Evolutionary conservation across 2,113 vertebrate genomes (phyloP).

Genomic region (Rhagologus leucostigma): DNA sequence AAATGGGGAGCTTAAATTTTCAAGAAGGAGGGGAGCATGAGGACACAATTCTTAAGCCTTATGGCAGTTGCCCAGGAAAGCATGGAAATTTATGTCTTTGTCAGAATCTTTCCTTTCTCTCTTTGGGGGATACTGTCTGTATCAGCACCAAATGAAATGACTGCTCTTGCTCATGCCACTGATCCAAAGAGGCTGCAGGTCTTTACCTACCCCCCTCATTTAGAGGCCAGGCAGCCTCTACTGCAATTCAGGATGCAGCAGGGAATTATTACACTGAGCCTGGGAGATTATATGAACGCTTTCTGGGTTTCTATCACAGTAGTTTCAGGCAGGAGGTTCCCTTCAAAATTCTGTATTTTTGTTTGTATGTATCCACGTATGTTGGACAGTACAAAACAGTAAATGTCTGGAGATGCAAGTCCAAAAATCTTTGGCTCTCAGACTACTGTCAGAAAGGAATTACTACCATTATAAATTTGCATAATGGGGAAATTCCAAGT

Average conservation of each 20-base stretch:
- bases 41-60: background rate
- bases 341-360: background rate
- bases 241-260: background rate
- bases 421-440: background rate
- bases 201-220: background rate
- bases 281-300: background rate
- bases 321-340: background rate
- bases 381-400: background rate
- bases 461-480: background rate
- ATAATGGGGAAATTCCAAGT: background rate
- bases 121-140: background rate
- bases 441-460: background rate
- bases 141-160: background rate
- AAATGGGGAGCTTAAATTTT: background rate
- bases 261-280: background rate
- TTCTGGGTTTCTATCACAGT: background rate
- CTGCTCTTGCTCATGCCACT: background rate
- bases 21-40: background rate
- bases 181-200: background rate
- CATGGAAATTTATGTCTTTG: background rate
- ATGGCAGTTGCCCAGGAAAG: background rate
- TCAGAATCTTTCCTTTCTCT: background rate
- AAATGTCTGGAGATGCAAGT: background rate
- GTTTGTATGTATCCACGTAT: background rate
- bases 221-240: background rate